A percentile compares a stretch with the other conserved stretches of the same genome.
Evolutionary conservation across 1,140 invertebrate genomes (phyloP).

Genomic region (Agraylea sexmaculata): DNA sequence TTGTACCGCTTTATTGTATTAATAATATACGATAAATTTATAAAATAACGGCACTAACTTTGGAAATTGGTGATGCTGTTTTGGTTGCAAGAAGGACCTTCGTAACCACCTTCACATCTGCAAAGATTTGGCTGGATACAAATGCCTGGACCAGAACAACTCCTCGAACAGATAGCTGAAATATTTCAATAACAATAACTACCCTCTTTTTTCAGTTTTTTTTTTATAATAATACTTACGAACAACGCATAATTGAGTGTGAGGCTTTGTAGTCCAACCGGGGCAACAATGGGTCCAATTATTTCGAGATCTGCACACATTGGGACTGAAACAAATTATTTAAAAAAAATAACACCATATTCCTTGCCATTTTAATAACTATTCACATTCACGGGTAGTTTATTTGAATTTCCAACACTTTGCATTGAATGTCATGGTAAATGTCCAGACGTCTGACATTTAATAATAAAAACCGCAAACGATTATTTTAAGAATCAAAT

Average conservation of each 20-base stretch:
- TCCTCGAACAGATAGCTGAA: slow-evolving; percentile 62
- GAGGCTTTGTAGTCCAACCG: slow-evolving; percentile 63
- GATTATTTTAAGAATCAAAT: too few relatives aligned
- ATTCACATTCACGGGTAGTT: too few relatives aligned
- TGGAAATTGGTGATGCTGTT: slow-evolving; percentile 15
- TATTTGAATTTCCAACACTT: too few relatives aligned
- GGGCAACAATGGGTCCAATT: slow-evolving; percentile 66
- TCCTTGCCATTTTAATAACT: too few relatives aligned
- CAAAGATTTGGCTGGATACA: slow-evolving; percentile 78
- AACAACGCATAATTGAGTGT: slow-evolving; percentile 62
- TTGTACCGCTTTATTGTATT: too few relatives aligned
- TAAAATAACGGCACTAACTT: slow-evolving; percentile 20
- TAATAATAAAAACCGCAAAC: too few relatives aligned
- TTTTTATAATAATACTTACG: slow-evolving; percentile 51
- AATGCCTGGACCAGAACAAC: slow-evolving; percentile 55
- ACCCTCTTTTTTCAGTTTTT: not conserved
- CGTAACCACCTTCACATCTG: slow-evolving; percentile 54
- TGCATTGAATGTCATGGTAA: too few relatives aligned
- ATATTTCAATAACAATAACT: slow-evolving; percentile 13
- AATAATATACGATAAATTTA: too few relatives aligned
- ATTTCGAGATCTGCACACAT: slow-evolving; percentile 59
- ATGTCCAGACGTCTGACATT: too few relatives aligned
- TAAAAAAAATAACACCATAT: slow-evolving; percentile 19
- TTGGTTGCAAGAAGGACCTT: slow-evolving; percentile 39
- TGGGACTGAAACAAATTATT: slow-evolving; percentile 54